A percentile compares a stretch with the other conserved stretches of the same genome.
Conservation (phyloP, 2,113 vertebrate species). For the Lagopus leucura region DNA sequence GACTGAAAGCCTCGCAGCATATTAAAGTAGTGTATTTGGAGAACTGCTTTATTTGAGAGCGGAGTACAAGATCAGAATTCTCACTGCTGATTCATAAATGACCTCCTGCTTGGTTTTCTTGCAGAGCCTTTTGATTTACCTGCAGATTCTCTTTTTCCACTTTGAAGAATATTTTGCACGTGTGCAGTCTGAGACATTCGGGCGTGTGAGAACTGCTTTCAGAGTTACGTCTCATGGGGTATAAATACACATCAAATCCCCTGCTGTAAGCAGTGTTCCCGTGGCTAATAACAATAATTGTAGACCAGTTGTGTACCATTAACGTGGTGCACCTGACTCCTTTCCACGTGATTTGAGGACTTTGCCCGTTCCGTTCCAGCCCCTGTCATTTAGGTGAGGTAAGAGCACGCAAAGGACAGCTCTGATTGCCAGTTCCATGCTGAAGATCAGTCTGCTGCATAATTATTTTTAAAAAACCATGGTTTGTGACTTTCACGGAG, state of each 20-base stretch:
- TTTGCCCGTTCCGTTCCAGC: background rate
- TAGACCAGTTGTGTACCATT: background rate
- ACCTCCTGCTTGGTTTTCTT: background rate
- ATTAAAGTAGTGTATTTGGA: fast-evolving
- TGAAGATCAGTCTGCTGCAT: constrained; percentile 5
- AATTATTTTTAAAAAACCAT: constrained; percentile 21
- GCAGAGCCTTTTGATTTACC: background rate
- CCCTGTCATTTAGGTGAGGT: constrained; percentile 13
- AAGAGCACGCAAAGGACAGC: constrained; percentile 55
- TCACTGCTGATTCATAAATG: background rate
- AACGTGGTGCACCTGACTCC: background rate
- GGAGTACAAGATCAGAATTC: background rate
- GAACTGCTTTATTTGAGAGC: background rate
- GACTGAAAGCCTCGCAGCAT: background rate
- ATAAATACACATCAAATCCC: fast-evolving
- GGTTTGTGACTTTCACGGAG: constrained; percentile 39
- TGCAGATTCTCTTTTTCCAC: background rate
- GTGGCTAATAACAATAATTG: background rate
- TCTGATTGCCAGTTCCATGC: constrained; percentile 27
- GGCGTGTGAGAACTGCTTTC: fast-evolving
- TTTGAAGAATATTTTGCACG: background rate
- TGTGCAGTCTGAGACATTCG: fast-evolving
- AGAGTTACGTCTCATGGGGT: fast-evolving
- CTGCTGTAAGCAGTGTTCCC: background rate
- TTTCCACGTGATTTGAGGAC: background rate